Base-by-base conservation (phyloP, 2,113 vertebrate species). In the Paramisgurnus dabryanus region DNA sequence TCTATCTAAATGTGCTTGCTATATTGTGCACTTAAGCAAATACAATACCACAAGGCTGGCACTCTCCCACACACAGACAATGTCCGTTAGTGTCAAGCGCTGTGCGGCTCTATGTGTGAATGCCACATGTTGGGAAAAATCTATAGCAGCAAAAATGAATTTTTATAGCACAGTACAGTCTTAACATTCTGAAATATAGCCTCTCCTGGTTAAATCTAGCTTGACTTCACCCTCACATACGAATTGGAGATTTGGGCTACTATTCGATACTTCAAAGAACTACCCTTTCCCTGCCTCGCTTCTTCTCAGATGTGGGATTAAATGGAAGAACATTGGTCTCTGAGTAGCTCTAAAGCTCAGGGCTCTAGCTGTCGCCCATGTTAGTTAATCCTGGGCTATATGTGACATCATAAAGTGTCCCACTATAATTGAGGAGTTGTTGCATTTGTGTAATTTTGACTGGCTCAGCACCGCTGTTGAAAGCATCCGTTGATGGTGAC, bases 311-410 rank as follows among this genome's bases (percentile, higher is more conserved):
- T 65, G 49, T 66, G 34, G 75, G 75, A 77, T 77, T 77, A 77
- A 77, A 77, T 77, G 63, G 61, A 77, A 77, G 75, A 66, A 66
- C 75, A 66, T 77, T 77, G 75, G 61, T 53, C 49, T 77, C 75
- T 13, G 61, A 53, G 74, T 76, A 66, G 74, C 61, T 76, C 74
- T 41, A 27, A 55, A 67, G 75, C 63, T 77, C 75, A 77, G 75
- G 75, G 75, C 47, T 65, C 73, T 64, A 76, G 73, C 60, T 76
- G 73, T 76, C 61, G 27, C 75, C 63, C n/a, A 6, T 77, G 75
- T 77, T 77, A 4, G 49, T 55, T 77, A 77, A 77, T 77, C 75
- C 75, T 53, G 63, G 63, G 47, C 45, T 40, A 77, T 34, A 34
- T 77, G 75, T 77, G 75, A 77, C 75, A 77, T 47, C 6, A 17